These are phyloP conservation scores for Nemopilema nomurai DNA, from an alignment of 30 jellyfish, hydroid and myxozoan genomes.

Conservation along the genomic window DNA sequence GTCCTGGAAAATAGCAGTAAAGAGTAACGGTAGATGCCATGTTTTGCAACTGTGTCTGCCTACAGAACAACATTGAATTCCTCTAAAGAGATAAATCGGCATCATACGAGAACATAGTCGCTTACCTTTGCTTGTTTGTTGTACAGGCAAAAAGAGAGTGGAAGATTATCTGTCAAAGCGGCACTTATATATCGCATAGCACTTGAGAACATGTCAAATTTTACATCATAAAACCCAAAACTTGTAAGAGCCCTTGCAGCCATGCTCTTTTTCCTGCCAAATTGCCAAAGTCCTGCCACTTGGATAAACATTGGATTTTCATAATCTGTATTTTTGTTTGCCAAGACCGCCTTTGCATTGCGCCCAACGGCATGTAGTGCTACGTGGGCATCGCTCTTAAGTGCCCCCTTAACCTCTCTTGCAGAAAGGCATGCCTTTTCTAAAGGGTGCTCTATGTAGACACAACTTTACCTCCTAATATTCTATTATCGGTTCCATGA, in stretches of 20 bases:
- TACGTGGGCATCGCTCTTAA: neutral
- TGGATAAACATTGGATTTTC: neutral
- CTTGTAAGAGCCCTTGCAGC: neutral
- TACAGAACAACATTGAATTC: no score
- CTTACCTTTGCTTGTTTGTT: no score
- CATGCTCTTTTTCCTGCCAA: neutral
- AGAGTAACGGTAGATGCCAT: neutral
- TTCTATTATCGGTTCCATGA: no score
- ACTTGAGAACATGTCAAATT: neutral
- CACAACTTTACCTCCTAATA: neutral
- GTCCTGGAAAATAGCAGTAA: neutral
- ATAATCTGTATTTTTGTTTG: neutral
- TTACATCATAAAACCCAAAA: neutral
- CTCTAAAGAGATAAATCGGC: no score
- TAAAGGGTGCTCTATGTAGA: no score
- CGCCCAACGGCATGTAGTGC: neutral
- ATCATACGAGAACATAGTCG: no score
- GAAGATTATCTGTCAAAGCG: neutral
- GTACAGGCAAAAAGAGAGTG: neutral
- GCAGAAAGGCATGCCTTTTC: neutral
- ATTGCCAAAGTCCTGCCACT: neutral
- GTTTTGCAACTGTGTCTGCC: no score
- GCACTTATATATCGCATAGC: neutral
- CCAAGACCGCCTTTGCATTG: neutral
- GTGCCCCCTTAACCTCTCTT: no score